Conservation (phyloP, 2,888 invertebrate species). For the Automeris io region DNA sequence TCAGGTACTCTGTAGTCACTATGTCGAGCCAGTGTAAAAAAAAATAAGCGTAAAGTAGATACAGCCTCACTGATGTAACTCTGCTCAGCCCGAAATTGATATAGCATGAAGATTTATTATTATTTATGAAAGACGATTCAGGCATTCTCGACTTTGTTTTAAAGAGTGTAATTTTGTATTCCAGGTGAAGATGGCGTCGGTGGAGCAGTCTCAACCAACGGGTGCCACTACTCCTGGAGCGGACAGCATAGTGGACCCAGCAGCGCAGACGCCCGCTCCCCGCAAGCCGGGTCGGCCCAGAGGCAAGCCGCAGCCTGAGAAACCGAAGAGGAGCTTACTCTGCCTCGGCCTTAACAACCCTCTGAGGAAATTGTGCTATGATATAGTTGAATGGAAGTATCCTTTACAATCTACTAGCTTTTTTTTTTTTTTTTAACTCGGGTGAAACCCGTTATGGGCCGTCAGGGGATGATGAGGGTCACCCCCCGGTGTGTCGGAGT, state of each 20-base stretch:
- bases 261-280: conserved; percentile 64
- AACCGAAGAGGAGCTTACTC: conserved; percentile 93
- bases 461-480: no score
- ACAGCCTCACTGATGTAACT: no score
- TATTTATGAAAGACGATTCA: no score
- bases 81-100: no score
- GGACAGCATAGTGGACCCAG: conserved; percentile 42
- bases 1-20: no score
- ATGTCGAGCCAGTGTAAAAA: no score
- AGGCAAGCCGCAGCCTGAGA: conserved; percentile 91
- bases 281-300: conserved; percentile 79
- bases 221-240: conserved; percentile 50
- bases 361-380: conserved; percentile 95
- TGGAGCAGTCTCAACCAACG: conserved; percentile 46
- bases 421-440: no score
- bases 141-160: no score
- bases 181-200: conserved; percentile 56
- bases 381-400: conserved; percentile 99
- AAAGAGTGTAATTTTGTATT: conserved; percentile 19
- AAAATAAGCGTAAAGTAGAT: no score
- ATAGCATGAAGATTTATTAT: no score
- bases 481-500: no score
- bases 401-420: conserved; percentile 79
- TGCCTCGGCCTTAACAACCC: conserved; percentile 96
- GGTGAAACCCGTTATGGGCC: no score